Percentiles rank a stretch among this genome's conserved stretches.
These are phyloP conservation scores for Sterrhoptilus dennistouni DNA, from an alignment of 2,113 vertebrate genomes.

Conservation along the genomic window DNA sequence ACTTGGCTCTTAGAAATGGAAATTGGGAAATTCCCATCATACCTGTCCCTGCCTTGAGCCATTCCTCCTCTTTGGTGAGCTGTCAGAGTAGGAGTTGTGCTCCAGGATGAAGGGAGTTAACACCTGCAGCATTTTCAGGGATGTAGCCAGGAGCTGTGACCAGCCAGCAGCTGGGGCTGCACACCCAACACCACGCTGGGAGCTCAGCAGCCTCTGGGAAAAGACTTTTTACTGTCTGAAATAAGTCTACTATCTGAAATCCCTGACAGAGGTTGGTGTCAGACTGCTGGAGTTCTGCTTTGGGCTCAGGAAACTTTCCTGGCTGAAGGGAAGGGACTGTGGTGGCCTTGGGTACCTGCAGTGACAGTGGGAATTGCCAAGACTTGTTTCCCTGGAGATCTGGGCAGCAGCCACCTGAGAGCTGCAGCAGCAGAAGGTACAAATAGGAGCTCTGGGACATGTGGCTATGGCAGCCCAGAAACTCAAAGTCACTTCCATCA, in stretches of 20 bases:
- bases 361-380: neutral
- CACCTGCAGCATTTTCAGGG: neutral
- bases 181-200: accelerated
- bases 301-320: neutral
- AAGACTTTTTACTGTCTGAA: neutral
- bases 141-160: neutral
- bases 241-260: too few species aligned
- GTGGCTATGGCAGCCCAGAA: neutral
- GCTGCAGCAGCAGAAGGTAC: neutral
- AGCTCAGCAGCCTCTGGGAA: neutral
- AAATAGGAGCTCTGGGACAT: neutral
- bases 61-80: neutral
- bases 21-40: neutral
- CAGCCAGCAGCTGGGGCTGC: neutral
- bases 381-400: neutral
- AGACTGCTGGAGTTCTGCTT: neutral
- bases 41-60: neutral
- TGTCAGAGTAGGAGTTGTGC: neutral
- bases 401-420: neutral
- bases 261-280: too few species aligned
- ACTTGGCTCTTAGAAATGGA: neutral
- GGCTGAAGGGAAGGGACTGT: neutral
- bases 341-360: neutral
- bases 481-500: neutral
- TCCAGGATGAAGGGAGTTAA: neutral